Base-by-base conservation (phyloP, 2,888 invertebrate species). In the Mythimna albipuncta region DNA sequence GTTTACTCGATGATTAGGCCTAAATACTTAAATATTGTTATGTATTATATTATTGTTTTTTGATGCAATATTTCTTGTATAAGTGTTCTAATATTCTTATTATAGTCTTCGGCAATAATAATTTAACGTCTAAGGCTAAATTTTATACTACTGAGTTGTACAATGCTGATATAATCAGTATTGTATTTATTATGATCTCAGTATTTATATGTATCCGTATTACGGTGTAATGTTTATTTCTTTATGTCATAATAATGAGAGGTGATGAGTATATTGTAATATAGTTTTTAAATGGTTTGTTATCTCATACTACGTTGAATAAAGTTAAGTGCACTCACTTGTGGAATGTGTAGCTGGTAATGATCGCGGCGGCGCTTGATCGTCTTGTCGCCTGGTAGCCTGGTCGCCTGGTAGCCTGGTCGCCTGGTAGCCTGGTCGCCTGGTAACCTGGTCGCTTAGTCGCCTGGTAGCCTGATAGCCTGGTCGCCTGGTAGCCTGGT, bases 181-280 rank as follows among this genome's bases (percentile, higher is more conserved):
- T 84, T 85, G 81, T 86, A 78, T 82, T 76, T 87, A 82, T 82
- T 85, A 89, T 92, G 93, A 93, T 93, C 92, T 93, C 92, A 92
- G 85, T 84, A 84, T 87, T 85, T 80, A 66, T 86, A 81, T 89
- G 80, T 75, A 65, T 79, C 72, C 81, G 77, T 83, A 75, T 77
- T 81, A 75, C 74, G 75, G 77, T 75, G 68, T 79, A 71, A 79
- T 74, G 50, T 73, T 74, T 70, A 73, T 79, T 69, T 84, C 68
- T 79, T 64, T 81, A 67, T 77, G 72, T 81, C 70, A 72, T 86
- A 84, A 72, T 77, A 85, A 75, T 79, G 59, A 78, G 58, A 71
- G 70, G 65, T 77, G 64, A 72, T 69, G 72, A 77, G 69, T 77
- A 64, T 67, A 71, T 73, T 77, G 35, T 82, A 74, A 68, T 74